These are phyloP conservation scores for Endotricha flammealis DNA, from an alignment of 2,888 invertebrate species.

Conservation along the genomic window DNA sequence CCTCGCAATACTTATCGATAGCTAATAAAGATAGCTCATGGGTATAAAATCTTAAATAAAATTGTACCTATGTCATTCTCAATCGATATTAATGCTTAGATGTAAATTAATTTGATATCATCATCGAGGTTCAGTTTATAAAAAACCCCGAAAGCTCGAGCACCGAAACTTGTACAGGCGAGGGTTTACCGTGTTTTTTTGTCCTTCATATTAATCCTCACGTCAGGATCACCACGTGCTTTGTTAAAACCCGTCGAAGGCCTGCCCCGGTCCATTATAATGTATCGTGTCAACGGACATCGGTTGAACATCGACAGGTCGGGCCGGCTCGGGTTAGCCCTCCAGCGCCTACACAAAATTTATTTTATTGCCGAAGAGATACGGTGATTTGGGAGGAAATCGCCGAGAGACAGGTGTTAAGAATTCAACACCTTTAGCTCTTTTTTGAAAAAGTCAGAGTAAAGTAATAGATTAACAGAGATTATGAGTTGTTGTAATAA, in stretches of 20 bases:
- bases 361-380: slow-evolving; percentile 76
- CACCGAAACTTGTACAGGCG: slow-evolving; percentile 58
- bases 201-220: slow-evolving; percentile 74
- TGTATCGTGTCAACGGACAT: slow-evolving; percentile 76
- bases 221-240: slow-evolving; percentile 75
- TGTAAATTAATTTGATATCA: slow-evolving; percentile 53
- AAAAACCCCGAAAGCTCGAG: slow-evolving; percentile 42
- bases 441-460: slow-evolving; percentile 61
- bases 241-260: slow-evolving; percentile 72
- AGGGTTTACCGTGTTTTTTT: slow-evolving; percentile 52
- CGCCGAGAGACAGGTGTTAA: slow-evolving; percentile 75
- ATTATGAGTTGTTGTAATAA: slow-evolving; percentile 51
- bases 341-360: slow-evolving; percentile 74
- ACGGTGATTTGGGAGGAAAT: slow-evolving; percentile 74
- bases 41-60: slow-evolving; percentile 5
- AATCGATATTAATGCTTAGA: slow-evolving; percentile 19
- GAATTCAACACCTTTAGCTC: slow-evolving; percentile 70
- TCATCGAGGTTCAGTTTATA: slow-evolving; percentile 50
- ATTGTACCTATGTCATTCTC: background rate
- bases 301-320: slow-evolving; percentile 73
- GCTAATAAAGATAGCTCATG: slow-evolving; percentile 4
- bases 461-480: slow-evolving; percentile 58
- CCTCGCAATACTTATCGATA: slow-evolving; percentile 35
- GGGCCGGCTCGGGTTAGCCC: slow-evolving; percentile 58
- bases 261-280: slow-evolving; percentile 69